Percentiles rank a stretch among this genome's conserved stretches.
Conservation (phyloP, 2,113 vertebrate species). For the Solenodon paradoxus region DNA sequence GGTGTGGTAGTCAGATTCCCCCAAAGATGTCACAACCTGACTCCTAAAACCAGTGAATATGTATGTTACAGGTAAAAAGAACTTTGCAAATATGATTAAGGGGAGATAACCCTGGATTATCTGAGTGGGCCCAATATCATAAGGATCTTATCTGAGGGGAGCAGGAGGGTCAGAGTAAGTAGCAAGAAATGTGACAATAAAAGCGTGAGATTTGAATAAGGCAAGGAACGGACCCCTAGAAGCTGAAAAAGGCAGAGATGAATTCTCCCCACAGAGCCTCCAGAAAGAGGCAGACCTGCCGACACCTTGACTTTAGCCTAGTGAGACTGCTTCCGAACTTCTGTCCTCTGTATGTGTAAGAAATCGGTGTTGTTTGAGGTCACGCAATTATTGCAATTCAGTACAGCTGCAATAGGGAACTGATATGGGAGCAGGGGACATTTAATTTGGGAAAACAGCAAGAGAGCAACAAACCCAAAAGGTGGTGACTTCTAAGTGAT, state of each 20-base stretch:
- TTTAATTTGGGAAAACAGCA: background rate
- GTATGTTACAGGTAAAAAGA: background rate
- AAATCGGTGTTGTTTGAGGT: background rate
- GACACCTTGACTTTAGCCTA: background rate
- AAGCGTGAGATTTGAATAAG: background rate
- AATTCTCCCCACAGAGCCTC: background rate
- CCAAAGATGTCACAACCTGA: background rate
- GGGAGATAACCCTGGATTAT: background rate
- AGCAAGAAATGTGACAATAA: background rate
- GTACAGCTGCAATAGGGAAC: background rate
- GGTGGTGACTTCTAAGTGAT: background rate
- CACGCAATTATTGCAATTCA: background rate
- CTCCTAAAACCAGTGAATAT: background rate
- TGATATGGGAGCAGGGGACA: fast-evolving
- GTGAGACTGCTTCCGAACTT: background rate
- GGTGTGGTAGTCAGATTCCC: background rate
- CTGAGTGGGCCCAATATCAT: background rate
- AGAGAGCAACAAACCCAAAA: background rate
- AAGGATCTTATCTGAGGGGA: background rate
- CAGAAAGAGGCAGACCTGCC: background rate
- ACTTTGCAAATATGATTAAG: background rate
- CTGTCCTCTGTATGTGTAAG: background rate
- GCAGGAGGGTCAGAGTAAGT: background rate
- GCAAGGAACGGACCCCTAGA: background rate
- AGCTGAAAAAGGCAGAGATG: background rate